These are phyloP conservation scores for Nephila pilipes DNA, from an alignment of 1,140 invertebrate genomes.

Conservation along the genomic window DNA sequence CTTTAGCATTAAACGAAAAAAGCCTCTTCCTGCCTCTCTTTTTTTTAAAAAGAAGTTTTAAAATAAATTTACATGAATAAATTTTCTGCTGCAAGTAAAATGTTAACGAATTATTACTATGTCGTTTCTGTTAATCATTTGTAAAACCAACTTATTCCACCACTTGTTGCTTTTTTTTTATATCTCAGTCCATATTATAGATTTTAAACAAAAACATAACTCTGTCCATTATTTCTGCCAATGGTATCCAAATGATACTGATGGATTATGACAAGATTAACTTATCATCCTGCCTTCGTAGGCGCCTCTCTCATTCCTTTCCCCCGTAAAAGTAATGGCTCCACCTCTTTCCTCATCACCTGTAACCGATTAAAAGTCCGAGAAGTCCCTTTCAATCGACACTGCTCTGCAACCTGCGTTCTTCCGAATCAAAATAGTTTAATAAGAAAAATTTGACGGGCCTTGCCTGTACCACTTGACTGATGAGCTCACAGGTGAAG, in stretches of 20 bases:
- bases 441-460: background rate
- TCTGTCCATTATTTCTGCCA: background rate
- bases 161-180: too few species aligned
- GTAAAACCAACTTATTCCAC: too few species aligned
- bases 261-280: constrained; percentile 7
- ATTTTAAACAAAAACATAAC: too few species aligned
- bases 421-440: background rate
- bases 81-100: too few species aligned
- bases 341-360: background rate
- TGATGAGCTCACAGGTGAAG: background rate
- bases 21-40: too few species aligned
- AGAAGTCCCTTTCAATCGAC: background rate
- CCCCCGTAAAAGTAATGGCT: background rate
- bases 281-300: background rate
- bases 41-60: too few species aligned
- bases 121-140: too few species aligned
- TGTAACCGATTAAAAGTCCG: background rate
- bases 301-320: background rate
- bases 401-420: too few species aligned
- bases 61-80: too few species aligned
- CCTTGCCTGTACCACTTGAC: background rate
- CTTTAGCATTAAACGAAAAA: too few species aligned
- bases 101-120: too few species aligned
- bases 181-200: too few species aligned
- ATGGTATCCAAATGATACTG: background rate